Conservation (phyloP, 2,113 vertebrate genomes). For the Atherinomorus stipes region DNA sequence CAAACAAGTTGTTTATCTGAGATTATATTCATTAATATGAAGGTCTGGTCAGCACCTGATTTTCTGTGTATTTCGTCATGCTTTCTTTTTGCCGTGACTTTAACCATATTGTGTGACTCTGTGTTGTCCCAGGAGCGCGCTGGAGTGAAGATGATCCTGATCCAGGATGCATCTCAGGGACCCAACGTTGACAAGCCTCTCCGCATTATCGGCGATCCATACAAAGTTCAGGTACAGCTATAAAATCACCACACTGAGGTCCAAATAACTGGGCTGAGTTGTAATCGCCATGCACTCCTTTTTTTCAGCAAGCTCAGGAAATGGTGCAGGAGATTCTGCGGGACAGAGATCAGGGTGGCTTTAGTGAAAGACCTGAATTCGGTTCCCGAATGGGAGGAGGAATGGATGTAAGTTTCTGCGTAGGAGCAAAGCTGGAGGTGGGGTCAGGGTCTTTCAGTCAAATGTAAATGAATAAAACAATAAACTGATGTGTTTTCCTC, state of each 20-base stretch:
- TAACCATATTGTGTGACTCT: too few relatives aligned
- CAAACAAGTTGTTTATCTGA: too few relatives aligned
- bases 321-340: conserved; percentile 94
- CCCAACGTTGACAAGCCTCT: conserved; percentile 92
- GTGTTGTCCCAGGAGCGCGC: conserved; percentile 86
- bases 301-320: conserved; percentile 91
- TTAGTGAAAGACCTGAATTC: conserved; percentile 89
- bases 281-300: not conserved
- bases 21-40: too few relatives aligned
- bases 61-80: too few relatives aligned
- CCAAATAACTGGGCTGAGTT: not conserved
- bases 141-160: conserved; percentile 95
- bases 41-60: too few relatives aligned
- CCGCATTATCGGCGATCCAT: conserved; percentile 93
- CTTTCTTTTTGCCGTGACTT: too few relatives aligned
- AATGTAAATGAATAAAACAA: not conserved
- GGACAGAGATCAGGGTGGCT: conserved; percentile 89
- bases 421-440: not conserved
- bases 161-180: conserved; percentile 92
- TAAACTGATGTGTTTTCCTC: not conserved
- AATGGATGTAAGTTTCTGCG: conserved; percentile 75
- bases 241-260: not conserved
- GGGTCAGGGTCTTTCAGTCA: not conserved
- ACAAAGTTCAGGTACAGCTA: conserved; percentile 91
- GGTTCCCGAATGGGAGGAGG: conserved; percentile 87